phyloP scores from a whole-genome alignment of 2,797 vertebrate genomes.

The Typhlichthys subterraneus region DNA sequence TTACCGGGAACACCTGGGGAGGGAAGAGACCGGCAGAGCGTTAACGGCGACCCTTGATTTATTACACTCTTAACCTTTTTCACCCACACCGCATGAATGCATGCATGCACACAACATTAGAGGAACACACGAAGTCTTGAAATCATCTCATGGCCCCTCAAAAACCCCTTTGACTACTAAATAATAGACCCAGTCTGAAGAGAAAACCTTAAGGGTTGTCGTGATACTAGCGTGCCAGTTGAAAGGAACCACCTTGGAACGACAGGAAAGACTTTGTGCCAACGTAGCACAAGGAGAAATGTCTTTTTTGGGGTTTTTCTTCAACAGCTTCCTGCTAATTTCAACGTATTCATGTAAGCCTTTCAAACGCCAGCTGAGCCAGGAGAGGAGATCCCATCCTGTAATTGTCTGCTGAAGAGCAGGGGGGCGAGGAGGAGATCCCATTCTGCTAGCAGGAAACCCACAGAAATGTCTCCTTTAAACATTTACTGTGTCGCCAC shows the following conservation, averaged over 20 bases:
- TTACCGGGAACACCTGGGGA: conserved; percentile 81
- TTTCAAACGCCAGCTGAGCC: conserved; percentile 82
- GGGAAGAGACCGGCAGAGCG: conserved; percentile 14
- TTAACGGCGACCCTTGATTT: conserved; percentile 33
- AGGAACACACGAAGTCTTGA: neutral
- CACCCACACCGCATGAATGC: no score
- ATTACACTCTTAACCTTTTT: no score
- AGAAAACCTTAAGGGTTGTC: conserved; percentile 18
- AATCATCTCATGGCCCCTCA: no score
- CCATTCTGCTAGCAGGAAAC: conserved; percentile 84
- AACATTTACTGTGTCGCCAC: conserved; percentile 82
- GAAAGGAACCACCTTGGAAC: conserved; percentile 50
- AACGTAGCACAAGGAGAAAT: conserved; percentile 58
- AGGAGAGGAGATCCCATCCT: conserved; percentile 76
- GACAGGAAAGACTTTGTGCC: conserved; percentile 52
- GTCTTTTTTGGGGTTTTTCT: conserved; percentile 39
- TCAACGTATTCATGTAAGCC: conserved; percentile 73
- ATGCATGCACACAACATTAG: neutral
- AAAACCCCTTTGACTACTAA: conserved; percentile 13
- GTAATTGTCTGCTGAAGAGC: conserved; percentile 73
- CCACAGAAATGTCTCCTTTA: conserved; percentile 80
- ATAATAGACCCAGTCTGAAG: conserved; percentile 29
- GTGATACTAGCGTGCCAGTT: conserved; percentile 27
- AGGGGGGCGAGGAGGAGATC: conserved; percentile 66
- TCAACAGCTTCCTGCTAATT: conserved; percentile 78